Base-by-base conservation (phyloP, 2,113 vertebrate species). In the Chionomys nivalis region DNA sequence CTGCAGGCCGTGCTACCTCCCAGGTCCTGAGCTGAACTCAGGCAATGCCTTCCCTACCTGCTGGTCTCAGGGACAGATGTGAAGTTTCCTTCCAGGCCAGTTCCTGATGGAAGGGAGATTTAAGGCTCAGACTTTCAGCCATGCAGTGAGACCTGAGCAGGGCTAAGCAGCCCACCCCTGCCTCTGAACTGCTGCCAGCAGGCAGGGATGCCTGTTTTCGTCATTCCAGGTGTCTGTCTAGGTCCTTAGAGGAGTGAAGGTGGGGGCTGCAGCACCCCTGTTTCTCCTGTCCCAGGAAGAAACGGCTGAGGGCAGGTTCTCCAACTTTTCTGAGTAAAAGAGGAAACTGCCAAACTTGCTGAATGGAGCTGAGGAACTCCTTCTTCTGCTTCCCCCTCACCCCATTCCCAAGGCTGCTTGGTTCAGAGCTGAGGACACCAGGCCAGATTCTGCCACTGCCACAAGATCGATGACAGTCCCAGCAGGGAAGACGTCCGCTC, bases 291-390 rank as follows among this genome's bases (percentile, higher is more conserved):
- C 49, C 33, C 10, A 24, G 55, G 2, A 6, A 73, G 72, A 93
- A 6, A 7, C 33, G 14, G 14, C 58, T n/a, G 7, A 13, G 65
- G 49, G 58, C 0, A 0, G 2, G n/a, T 65, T 39, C 36, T 28
- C 39, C 58, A 19, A 68, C 28, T n/a, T 3, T 26, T 10, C 52
- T 24, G 58, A 83, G 44, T 12, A 3, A 42, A 24, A 31, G 33
- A 58, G 65, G 11, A 61, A 78, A 49, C 39, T 3, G 31, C 31
- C 11, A 16, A 44, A 36, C 14, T 21, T 42, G 91, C 55, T 36
- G 75, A 21, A 63, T 28, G 26, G 23, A 82, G 82, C 26, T 0
- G 4, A 26, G 55, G 90, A 26, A 63, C 47, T 17, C 7, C 73
- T 55, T 17, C 44, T 13, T n/a, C 73, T 52, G 12, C 44, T 33